A percentile compares a stretch with the other conserved stretches of the same genome.
Evolutionary conservation across 2,113 vertebrate genomes (phyloP).

Genomic region (Galeopterus variegatus): DNA sequence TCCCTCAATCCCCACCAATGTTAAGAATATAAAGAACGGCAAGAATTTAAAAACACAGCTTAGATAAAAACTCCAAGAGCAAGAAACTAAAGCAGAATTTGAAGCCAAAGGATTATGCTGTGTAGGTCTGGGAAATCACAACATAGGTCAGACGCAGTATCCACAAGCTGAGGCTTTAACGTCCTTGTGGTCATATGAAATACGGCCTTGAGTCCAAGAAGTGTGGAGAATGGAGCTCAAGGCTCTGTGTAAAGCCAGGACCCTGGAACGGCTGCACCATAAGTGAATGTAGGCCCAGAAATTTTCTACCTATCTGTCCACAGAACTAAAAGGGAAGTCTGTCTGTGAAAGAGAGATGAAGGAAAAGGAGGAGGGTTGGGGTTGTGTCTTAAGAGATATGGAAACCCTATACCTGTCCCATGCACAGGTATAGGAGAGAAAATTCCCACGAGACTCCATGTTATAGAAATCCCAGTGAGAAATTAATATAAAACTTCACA

Average conservation of each 20-base stretch:
- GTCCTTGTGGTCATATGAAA: background rate
- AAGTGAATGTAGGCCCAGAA: background rate
- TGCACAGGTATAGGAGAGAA: background rate
- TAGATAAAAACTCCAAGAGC: background rate
- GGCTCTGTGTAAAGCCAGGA: background rate
- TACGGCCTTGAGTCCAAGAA: background rate
- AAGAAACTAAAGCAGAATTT: background rate
- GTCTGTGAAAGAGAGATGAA: background rate
- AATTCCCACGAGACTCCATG: background rate
- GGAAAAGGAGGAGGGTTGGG: background rate
- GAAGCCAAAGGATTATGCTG: background rate
- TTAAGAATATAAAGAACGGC: background rate
- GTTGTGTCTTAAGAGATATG: background rate
- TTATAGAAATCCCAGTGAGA: background rate
- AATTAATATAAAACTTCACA: background rate
- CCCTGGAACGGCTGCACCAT: background rate
- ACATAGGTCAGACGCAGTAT: background rate
- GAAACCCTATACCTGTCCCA: background rate
- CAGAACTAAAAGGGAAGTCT: background rate
- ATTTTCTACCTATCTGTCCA: background rate
- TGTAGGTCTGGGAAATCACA: background rate
- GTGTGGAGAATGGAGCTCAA: background rate
- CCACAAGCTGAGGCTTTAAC: background rate
- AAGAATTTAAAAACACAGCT: background rate
- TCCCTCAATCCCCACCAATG: background rate